Evolutionary conservation across 2,113 vertebrate species (phyloP).

Genomic region (Pelmatolapia mariae): DNA sequence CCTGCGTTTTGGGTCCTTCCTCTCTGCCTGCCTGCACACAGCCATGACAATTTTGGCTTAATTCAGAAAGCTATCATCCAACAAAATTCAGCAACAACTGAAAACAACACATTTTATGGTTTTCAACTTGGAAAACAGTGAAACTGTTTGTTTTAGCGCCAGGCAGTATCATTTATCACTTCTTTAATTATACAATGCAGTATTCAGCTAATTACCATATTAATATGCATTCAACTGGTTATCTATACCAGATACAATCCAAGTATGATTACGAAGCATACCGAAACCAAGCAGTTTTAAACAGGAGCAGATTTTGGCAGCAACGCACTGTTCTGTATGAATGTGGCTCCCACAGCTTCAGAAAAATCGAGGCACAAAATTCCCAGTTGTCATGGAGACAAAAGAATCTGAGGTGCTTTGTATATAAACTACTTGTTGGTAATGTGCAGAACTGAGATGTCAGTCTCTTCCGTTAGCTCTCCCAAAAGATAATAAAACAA

Average conservation of each 20-base stretch:
- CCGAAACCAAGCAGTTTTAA: neutral
- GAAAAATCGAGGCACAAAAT: slow-evolving; percentile 2
- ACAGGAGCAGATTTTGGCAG: neutral
- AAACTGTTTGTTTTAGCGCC: neutral
- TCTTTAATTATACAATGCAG: neutral
- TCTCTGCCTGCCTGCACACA: no score
- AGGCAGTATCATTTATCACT: neutral
- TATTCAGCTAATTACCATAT: neutral
- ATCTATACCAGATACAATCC: neutral
- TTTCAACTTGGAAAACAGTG: neutral
- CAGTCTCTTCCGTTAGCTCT: neutral
- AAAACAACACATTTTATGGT: neutral
- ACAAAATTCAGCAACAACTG: neutral
- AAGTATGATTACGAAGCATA: neutral
- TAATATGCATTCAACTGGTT: neutral
- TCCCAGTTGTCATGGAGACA: slow-evolving; percentile 56
- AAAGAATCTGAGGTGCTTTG: slow-evolving; percentile 17
- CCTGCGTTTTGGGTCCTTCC: no score
- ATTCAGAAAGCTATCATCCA: neutral
- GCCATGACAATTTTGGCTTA: no score
- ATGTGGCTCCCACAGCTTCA: neutral
- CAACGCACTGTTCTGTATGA: neutral
- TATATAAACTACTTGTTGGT: neutral
- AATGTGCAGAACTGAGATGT: neutral
- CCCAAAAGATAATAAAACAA: neutral